phyloP scores from a whole-genome alignment of 2,113 vertebrate species.

The Sterna hirundo region DNA sequence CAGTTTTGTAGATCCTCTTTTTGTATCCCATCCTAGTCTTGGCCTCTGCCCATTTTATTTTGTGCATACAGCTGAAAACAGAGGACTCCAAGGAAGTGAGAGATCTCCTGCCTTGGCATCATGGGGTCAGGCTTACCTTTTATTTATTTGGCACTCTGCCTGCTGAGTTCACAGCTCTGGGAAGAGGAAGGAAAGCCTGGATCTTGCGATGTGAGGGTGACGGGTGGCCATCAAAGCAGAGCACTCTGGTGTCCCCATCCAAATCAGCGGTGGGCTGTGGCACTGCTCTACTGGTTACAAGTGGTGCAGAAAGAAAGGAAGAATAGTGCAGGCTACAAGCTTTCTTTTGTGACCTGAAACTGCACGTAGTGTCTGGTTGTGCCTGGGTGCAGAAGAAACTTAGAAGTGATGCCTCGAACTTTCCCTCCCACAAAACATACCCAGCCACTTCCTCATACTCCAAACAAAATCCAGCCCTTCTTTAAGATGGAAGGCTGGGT shows the following conservation, averaged over 20 bases:
- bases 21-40: background rate
- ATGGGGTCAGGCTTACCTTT: background rate
- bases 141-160: background rate
- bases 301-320: background rate
- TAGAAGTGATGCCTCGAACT: background rate
- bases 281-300: background rate
- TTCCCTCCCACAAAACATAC: conserved; percentile 41
- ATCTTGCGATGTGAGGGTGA: background rate
- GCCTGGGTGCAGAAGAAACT: background rate
- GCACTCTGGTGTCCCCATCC: background rate
- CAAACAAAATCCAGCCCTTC: conserved; percentile 41
- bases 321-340: background rate
- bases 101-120: background rate
- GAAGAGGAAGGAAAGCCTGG: background rate
- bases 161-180: background rate
- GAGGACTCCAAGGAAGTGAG: background rate
- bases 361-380: background rate
- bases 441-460: conserved; percentile 57
- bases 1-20: background rate
- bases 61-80: background rate
- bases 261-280: background rate
- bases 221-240: background rate
- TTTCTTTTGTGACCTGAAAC: background rate
- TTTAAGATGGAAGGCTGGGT: conserved; percentile 39
- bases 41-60: background rate